Conservation (phyloP, 2,888 invertebrate genomes). For the Neoitamus cyanurus region DNA sequence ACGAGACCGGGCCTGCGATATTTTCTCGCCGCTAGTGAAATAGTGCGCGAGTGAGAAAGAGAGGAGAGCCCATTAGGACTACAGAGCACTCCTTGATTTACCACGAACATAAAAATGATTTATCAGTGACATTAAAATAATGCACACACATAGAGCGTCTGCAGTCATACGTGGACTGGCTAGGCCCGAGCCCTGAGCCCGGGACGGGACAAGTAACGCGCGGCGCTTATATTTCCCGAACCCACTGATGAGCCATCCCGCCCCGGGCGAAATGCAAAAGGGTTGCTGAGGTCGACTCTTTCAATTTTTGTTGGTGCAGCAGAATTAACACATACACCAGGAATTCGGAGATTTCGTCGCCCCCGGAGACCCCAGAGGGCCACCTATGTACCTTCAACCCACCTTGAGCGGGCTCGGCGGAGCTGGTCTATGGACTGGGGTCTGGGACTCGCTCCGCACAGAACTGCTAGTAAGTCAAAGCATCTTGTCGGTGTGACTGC, state of each 20-base stretch:
- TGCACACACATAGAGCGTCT: slow-evolving; percentile 58
- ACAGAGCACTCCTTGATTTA: slow-evolving; percentile 62
- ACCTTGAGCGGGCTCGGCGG: slow-evolving; percentile 42
- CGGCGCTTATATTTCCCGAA: slow-evolving; percentile 35
- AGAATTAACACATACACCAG: slow-evolving; percentile 49
- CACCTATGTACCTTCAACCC: neutral
- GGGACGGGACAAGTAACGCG: slow-evolving; percentile 17
- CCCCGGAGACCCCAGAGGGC: neutral
- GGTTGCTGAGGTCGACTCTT: slow-evolving; percentile 47
- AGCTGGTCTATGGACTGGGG: too few relatives aligned
- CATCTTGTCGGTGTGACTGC: slow-evolving; percentile 35
- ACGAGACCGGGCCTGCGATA: slow-evolving; percentile 46
- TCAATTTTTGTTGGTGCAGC: slow-evolving; percentile 46
- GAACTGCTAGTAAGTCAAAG: slow-evolving; percentile 32
- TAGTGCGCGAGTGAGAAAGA: slow-evolving; percentile 42
- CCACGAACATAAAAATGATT: slow-evolving; percentile 67
- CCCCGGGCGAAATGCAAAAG: slow-evolving; percentile 30
- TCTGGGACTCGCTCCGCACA: too few relatives aligned
- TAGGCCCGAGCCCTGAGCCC: neutral
- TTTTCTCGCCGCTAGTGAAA: slow-evolving; percentile 49
- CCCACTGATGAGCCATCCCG: slow-evolving; percentile 17
- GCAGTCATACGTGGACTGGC: slow-evolving; percentile 15
- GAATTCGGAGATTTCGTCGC: neutral
- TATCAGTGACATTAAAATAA: slow-evolving; percentile 66
- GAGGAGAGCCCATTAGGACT: slow-evolving; percentile 51